Base-by-base conservation (phyloP, 2,888 invertebrate species). In the Epinotia ramella region DNA sequence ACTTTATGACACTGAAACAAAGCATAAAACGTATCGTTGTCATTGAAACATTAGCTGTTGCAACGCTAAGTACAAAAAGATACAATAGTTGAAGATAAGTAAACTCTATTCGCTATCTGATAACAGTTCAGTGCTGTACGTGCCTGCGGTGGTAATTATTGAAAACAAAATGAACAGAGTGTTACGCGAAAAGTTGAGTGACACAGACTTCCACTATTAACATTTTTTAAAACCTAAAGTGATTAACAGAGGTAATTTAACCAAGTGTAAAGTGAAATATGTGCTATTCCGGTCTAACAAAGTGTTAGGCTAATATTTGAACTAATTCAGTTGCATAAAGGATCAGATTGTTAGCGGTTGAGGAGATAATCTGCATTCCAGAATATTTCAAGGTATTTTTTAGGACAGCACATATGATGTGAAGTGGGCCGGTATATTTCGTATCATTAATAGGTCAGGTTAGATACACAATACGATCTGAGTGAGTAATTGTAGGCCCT, bases 31-130 rank as follows among this genome's bases (percentile, higher is more conserved):
- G 9, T 49, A 1, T 53, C 40, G 70, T 71, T 75, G 71, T 75
- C 75, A 70, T 63, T 46, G 40, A 20, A 56, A 62, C 64, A 57
- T 57, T 73, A 59, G 46, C 73, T 65, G 60, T 71, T 75, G 70
- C 75, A 75, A 75, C 65, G 75, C 62, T 75, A 66, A 75, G 70
- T 70, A 70, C 70, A 46, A 53, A 75, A 75, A 75, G 65, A 75
- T 75, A 75, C 70, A 75, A 75, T 75, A 71, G 70, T 60, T 53
- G 70, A 70, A 75, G 75, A 75, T 75, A 75, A 75, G 75, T 71
- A 75, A 65, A 75, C 70, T 75, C 65, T 59, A 75, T 75, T 70
- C 70, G 53, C 53, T 71, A 75, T 75, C 75, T 59, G 75, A 75
- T 75, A 75, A 75, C 65, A 49, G 20, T 9, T 60, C 70, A 70